Percentiles rank a stretch among this genome's conserved stretches.
Evolutionary conservation across 1,140 invertebrate genomes (phyloP).

Genomic region (Cyphomyrmex costatus): DNA sequence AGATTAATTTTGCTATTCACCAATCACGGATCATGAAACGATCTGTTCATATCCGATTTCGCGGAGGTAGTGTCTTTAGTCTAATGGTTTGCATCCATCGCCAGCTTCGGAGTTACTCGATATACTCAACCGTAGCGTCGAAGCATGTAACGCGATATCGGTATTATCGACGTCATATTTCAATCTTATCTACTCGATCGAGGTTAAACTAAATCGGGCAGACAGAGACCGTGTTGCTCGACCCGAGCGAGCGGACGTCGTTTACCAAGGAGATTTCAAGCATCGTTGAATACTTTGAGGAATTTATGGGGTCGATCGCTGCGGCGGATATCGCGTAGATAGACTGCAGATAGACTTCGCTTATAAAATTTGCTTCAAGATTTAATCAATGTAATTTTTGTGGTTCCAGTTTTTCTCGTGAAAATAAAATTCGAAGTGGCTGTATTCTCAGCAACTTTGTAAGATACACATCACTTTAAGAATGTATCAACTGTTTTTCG

Average conservation of each 20-base stretch:
- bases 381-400: slow-evolving; percentile 23
- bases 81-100: slow-evolving; percentile 43
- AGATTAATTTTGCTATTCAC: neutral
- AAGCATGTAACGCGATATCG: slow-evolving; percentile 52
- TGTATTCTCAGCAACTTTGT: neutral
- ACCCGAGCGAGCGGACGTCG: slow-evolving; percentile 11
- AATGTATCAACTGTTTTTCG: neutral
- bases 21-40: neutral
- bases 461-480: neutral
- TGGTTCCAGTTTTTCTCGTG: neutral
- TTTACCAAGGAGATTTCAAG: slow-evolving; percentile 58
- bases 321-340: neutral
- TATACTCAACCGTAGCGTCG: slow-evolving; percentile 19
- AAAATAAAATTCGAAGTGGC: neutral
- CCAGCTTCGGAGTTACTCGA: slow-evolving; percentile 20
- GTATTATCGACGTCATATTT: slow-evolving; percentile 48
- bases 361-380: slow-evolving; percentile 20
- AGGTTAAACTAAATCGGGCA: slow-evolving; percentile 48
- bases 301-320: slow-evolving; percentile 12
- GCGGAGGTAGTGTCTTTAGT: neutral
- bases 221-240: slow-evolving; percentile 20
- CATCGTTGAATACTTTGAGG: slow-evolving; percentile 61
- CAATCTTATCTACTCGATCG: slow-evolving; percentile 60
- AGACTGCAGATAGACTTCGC: neutral
- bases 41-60: slow-evolving; percentile 26